These are phyloP conservation scores for Cancer borealis DNA, from an alignment of 2,888 invertebrate genomes.

Conservation along the genomic window DNA sequence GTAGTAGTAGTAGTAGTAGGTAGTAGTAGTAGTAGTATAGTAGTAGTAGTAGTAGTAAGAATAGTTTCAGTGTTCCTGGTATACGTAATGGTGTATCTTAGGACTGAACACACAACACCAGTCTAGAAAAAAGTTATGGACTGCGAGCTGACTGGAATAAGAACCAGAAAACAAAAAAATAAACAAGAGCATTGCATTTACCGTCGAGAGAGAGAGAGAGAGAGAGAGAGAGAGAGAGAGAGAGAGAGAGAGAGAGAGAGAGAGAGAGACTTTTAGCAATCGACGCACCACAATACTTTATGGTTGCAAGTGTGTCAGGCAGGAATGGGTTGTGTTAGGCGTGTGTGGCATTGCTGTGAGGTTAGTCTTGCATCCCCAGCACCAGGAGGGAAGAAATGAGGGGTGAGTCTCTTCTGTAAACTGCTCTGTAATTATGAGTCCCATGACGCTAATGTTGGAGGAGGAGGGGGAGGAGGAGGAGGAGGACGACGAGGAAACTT, in stretches of 20 bases:
- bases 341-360: background rate
- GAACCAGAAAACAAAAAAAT: background rate
- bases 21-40: too few relatives aligned
- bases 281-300: background rate
- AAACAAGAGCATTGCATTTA: background rate
- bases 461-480: background rate
- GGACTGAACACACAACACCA: background rate
- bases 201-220: background rate
- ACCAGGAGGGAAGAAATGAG: background rate
- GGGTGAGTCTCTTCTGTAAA: background rate
- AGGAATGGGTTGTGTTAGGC: background rate
- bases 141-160: background rate
- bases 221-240: slow-evolving; percentile 8
- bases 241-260: background rate
- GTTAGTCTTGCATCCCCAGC: background rate
- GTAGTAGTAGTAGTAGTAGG: too few relatives aligned
- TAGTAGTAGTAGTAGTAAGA: background rate
- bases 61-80: too few relatives aligned
- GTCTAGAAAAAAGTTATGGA: background rate
- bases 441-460: background rate
- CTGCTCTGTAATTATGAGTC: background rate
- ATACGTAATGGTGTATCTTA: background rate
- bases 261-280: background rate
- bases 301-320: background rate
- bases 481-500: background rate